Percentiles rank a stretch among this genome's conserved stretches.
Evolutionary conservation across 2,797 vertebrate species (phyloP).

Genomic region (Choloepus didactylus): DNA sequence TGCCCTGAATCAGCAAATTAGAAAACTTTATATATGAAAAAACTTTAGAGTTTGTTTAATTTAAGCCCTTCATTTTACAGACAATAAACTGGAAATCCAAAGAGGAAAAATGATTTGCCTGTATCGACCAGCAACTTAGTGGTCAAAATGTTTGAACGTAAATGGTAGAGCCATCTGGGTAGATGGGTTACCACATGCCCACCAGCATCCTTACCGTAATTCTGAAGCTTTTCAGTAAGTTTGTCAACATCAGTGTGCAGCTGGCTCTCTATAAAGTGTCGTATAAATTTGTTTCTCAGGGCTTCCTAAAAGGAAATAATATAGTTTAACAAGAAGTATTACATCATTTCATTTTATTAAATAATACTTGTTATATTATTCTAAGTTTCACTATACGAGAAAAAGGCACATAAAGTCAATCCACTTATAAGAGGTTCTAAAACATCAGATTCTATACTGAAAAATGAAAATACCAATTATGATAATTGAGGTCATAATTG

Average conservation of each 20-base stretch:
- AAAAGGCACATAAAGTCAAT: background rate
- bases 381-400: background rate
- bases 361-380: background rate
- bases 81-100: background rate
- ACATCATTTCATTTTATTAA: background rate
- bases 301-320: slow-evolving; percentile 83
- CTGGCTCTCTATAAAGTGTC: slow-evolving; percentile 86
- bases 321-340: background rate
- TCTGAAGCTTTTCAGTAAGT: slow-evolving; percentile 82
- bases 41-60: background rate
- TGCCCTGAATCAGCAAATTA: background rate
- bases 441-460: background rate
- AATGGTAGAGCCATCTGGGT: accelerated
- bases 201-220: slow-evolving; percentile 83
- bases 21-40: background rate
- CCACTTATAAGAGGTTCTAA: background rate
- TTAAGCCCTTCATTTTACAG: background rate
- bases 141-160: too few species aligned
- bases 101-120: background rate
- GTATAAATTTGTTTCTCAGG: slow-evolving; percentile 86
- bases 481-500: background rate
- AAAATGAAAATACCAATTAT: background rate
- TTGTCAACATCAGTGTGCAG: slow-evolving; percentile 82
- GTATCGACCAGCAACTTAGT: background rate
- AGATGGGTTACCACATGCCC: accelerated